These are phyloP conservation scores for Tragulus kanchil DNA, from an alignment of 2,113 vertebrate species.

Conservation along the genomic window DNA sequence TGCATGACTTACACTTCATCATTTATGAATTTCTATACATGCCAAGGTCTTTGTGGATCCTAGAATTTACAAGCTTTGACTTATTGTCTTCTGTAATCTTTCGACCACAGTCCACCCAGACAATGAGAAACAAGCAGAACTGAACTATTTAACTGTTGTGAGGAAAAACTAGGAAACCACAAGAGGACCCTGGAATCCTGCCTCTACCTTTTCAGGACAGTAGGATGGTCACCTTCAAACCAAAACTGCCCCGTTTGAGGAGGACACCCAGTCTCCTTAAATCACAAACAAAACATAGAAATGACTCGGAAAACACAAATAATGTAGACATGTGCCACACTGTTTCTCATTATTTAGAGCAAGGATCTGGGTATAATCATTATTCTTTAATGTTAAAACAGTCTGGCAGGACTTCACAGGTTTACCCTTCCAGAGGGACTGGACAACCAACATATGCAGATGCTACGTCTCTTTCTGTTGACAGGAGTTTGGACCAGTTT, in stretches of 20 bases:
- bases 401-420: background rate
- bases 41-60: background rate
- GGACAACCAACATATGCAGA: slow-evolving; percentile 1
- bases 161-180: background rate
- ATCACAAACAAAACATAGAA: background rate
- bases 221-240: slow-evolving; percentile 36
- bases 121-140: slow-evolving; percentile 10
- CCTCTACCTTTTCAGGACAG: background rate
- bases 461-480: background rate
- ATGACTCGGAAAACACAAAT: background rate
- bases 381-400: background rate
- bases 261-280: background rate
- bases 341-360: background rate
- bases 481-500: slow-evolving; percentile 29
- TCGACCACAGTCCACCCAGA: background rate
- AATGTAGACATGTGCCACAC: background rate
- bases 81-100: background rate
- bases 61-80: background rate
- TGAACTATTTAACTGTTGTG: slow-evolving; percentile 8
- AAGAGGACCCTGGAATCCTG: background rate
- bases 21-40: background rate
- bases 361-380: background rate
- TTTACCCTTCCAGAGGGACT: background rate
- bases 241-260: slow-evolving; percentile 5
- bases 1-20: background rate